A percentile compares a stretch with the other conserved stretches of the same genome.
phyloP scores from a whole-genome alignment of 1,140 invertebrate genomes.

The Ceratosolen solmsi region DNA sequence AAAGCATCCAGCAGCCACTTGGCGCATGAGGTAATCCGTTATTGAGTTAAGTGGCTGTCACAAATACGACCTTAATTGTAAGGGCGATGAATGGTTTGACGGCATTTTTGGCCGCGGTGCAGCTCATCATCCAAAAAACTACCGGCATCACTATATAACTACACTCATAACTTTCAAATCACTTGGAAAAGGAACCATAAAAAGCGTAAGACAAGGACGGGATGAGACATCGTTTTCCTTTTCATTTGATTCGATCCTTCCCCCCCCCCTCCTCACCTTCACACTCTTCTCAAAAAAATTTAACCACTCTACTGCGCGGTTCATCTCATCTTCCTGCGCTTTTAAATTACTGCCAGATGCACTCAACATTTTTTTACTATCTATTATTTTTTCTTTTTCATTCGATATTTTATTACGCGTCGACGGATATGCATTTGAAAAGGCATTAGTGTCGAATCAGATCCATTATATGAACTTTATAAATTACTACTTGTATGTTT shows the following conservation, averaged over 20 bases:
- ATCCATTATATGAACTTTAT: slow-evolving; percentile 5
- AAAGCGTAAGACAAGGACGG: slow-evolving; percentile 5
- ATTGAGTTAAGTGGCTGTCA: slow-evolving; percentile 68
- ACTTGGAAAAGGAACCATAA: slow-evolving; percentile 50
- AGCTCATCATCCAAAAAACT: not conserved
- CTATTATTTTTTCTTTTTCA: slow-evolving; percentile 41
- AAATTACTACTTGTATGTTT: too few species aligned
- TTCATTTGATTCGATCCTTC: slow-evolving; percentile 23
- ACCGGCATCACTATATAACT: not conserved
- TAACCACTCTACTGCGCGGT: not conserved
- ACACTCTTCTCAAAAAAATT: too few species aligned
- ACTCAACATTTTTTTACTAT: slow-evolving; percentile 48
- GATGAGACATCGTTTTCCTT: not conserved
- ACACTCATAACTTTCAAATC: slow-evolving; percentile 40
- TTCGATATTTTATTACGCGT: slow-evolving; percentile 29
- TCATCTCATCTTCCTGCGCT: slow-evolving; percentile 23
- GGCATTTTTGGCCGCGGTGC: slow-evolving; percentile 34
- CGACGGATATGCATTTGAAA: not conserved
- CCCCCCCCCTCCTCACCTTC: not conserved
- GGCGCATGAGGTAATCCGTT: slow-evolving; percentile 59
- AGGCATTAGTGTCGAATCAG: not conserved
- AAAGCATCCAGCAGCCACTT: slow-evolving; percentile 58
- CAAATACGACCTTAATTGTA: slow-evolving; percentile 69
- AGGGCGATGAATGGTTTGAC: slow-evolving; percentile 62
- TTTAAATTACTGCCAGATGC: slow-evolving; percentile 54